Percentiles rank a stretch among this genome's conserved stretches.
Evolutionary conservation across 1,140 invertebrate species (phyloP).

Genomic region (Drosophila athabasca): DNA sequence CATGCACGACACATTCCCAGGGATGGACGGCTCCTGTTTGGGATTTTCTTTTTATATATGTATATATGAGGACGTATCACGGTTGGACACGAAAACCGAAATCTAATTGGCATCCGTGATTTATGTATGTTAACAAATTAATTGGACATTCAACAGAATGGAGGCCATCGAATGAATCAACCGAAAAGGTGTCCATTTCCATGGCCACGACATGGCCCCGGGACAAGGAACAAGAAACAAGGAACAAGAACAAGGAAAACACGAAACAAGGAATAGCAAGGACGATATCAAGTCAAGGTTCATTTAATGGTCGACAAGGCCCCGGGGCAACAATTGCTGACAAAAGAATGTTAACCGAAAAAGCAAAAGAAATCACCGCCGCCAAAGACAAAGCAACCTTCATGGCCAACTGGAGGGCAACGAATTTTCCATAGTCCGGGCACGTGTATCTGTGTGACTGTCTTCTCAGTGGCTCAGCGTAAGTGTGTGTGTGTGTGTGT

Average conservation of each 20-base stretch:
- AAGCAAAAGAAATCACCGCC: neutral
- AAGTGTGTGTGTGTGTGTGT: conserved; percentile 11
- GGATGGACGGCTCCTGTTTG: conserved; percentile 11
- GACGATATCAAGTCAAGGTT: conserved; percentile 27
- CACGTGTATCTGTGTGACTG: conserved; percentile 8
- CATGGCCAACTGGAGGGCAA: conserved; percentile 25
- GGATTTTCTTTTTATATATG: neutral
- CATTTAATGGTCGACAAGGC: conserved; percentile 30
- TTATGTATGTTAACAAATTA: conserved; percentile 53
- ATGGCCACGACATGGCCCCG: neutral
- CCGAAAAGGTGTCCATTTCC: conserved; percentile 31
- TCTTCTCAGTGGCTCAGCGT: neutral
- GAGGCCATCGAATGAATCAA: conserved; percentile 24
- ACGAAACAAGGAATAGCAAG: too few species aligned
- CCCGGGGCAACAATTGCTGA: conserved; percentile 16
- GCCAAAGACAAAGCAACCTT: conserved; percentile 5
- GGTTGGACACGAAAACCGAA: conserved; percentile 25
- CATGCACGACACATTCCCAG: conserved; percentile 4
- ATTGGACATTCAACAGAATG: conserved; percentile 48
- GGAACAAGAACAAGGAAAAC: too few species aligned
- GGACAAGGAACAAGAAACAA: neutral
- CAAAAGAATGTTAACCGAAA: conserved; percentile 4
- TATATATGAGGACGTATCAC: neutral
- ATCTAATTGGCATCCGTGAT: conserved; percentile 69
- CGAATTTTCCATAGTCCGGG: conserved; percentile 31